Evolutionary conservation across 2,113 vertebrate species (phyloP), one percentile per base, ranked within the genome.

Genomic region (Ammospiza nelsoni): DNA sequence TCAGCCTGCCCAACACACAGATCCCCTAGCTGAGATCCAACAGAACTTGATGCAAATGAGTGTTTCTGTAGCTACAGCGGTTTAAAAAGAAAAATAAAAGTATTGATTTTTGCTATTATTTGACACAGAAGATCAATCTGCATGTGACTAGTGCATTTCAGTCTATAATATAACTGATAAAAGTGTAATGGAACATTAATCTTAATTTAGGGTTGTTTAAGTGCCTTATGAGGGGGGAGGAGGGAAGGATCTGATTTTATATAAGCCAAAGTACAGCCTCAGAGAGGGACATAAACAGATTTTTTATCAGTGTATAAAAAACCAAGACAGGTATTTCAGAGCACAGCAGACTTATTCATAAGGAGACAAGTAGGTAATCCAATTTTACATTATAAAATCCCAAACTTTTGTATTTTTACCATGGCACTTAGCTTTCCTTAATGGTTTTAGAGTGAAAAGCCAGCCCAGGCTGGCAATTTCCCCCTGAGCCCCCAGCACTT

Each of bases 121-220:
- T 82, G 62, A 93, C 58, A 54, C 3, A 78, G 27, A 43, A 76
- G 44, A 95, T 87, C 77, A 78, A 72, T 79, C 57, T 67, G 74
- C 35, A 52, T 11, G 22, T 44, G 84, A 81, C 44, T 33, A 51
- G 48, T 2, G 2, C 48, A 33, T 35, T 91, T 84, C 48, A 75
- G 41, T 12, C 69, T 65, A 3, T 44, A 87, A 74, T 0, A 0
- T 15, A 87, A 77, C 61, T 89, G 66, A 71, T 71, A 77, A 66
- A 80, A 57, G 27, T 15, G 18, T 61, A 92, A 84, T 51, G 78
- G 49, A 89, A 91, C 44, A 78, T 75, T 75, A 89, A 52, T 48
- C 77, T 87, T 87, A 27, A 43, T 35, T 94, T 72, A 59, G 73
- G 69, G 33, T 12, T 85, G 44, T 51, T 79, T 75, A 95, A 89